Evolutionary conservation across 92 coral and sea anemone genomes (phyloP).

Genomic region (Parazoanthus atlanticus): DNA sequence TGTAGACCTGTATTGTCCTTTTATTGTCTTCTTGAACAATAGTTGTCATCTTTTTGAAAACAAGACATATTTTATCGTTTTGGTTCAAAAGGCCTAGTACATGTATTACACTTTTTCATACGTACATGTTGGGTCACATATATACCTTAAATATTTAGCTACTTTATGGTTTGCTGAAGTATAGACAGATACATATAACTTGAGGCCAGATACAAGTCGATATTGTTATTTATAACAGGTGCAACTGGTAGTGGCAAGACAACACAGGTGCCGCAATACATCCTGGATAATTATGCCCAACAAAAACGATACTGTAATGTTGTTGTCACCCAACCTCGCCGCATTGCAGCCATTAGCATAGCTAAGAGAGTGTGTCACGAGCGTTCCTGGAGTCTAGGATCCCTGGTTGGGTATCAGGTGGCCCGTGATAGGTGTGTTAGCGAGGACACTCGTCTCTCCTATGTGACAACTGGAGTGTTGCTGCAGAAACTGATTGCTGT

Average conservation of each 20-base stretch:
- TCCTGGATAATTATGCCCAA: conserved; percentile 91
- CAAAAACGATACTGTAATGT: conserved; percentile 88
- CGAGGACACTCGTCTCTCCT: conserved; percentile 91
- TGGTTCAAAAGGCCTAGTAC: too few species aligned
- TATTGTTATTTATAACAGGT: conserved; percentile 52
- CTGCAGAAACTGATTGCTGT: conserved; percentile 84
- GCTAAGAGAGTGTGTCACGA: conserved; percentile 97
- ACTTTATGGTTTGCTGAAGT: too few species aligned
- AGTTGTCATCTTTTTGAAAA: too few species aligned
- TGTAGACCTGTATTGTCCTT: too few species aligned
- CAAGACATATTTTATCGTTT: too few species aligned
- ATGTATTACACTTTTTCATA: too few species aligned
- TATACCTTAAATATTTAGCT: too few species aligned
- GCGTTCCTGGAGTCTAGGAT: conserved; percentile 85
- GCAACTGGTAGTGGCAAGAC: conserved; percentile 99
- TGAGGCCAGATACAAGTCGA: background rate
- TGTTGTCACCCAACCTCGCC: conserved; percentile 93
- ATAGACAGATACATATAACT: too few species aligned
- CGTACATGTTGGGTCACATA: background rate
- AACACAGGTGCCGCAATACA: conserved; percentile 97
- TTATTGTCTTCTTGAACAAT: too few species aligned
- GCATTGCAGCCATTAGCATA: conserved; percentile 97
- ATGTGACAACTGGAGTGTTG: conserved; percentile 91
- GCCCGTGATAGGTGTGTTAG: conserved; percentile 85
- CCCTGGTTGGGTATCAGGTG: conserved; percentile 95